phyloP scores from a whole-genome alignment of 1,140 invertebrate genomes.

The Diplogasteroides magnus region DNA sequence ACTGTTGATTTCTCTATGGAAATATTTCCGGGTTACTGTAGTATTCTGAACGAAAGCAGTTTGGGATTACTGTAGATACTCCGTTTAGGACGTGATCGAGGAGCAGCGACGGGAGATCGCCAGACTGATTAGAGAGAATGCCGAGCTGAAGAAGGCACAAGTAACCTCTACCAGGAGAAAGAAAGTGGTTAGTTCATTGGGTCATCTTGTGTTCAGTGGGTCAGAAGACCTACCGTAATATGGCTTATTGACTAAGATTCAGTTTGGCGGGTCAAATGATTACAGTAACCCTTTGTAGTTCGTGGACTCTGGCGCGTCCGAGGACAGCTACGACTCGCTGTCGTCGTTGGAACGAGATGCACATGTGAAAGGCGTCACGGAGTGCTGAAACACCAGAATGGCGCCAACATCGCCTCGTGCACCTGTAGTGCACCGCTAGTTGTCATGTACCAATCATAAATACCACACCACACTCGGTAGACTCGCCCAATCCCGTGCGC shows the following conservation, averaged over 20 bases:
- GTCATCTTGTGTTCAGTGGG: no score
- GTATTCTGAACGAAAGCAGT: background rate
- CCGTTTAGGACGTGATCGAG: background rate
- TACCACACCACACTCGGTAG: no score
- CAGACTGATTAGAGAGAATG: conserved; percentile 21
- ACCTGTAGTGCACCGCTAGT: no score
- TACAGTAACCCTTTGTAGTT: conserved; percentile 6
- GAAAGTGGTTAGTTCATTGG: background rate
- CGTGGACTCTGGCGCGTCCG: conserved; percentile 25
- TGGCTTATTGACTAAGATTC: no score
- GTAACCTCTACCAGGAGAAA: background rate
- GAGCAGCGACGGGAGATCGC: conserved; percentile 19
- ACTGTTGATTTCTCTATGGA: background rate
- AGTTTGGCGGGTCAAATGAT: no score
- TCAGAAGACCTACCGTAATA: no score
- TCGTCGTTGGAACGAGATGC: conserved; percentile 18
- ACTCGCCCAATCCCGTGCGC: no score
- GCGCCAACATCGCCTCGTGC: no score
- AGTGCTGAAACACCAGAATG: no score
- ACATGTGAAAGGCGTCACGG: background rate
- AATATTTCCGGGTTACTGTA: conserved; percentile 1
- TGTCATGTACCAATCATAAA: no score
- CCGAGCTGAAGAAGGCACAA: conserved; percentile 11
- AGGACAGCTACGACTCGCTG: conserved; percentile 26
- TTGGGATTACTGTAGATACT: background rate